Evolutionary conservation across 2,888 invertebrate genomes (phyloP), one percentile per base, ranked within the genome.

Genomic region (Pristionchus mayeri): DNA sequence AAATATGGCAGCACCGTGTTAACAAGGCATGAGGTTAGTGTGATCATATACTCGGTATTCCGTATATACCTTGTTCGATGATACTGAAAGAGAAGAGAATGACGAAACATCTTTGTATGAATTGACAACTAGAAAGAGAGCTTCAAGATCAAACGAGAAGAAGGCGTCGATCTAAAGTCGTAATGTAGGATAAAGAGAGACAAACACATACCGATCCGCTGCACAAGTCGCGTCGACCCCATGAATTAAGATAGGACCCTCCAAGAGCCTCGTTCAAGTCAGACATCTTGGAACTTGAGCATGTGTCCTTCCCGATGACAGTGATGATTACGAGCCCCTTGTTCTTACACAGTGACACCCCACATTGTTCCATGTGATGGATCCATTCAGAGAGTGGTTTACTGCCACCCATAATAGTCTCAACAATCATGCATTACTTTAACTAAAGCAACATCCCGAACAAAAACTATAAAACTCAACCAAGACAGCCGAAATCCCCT

Each of bases 241-340:
- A 80, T 2, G 80, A 54, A 57, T 16, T 37, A 0, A 80, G 57
- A 37, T 57, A 80, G 2, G 24, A 37, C 9, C 80, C 80, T n/a
- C 48, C 48, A 18, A 80, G 57, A 24, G 80, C 80, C 3, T 80
- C 57, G 24, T 80, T 80, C 34, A 80, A 21, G n/a, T 80, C 80
- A n/a, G 44, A 50, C 1, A 37, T 16, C 24, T 80, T 80, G 6
- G 80, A 37, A 7, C 40, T 34, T 3, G 52, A 52, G n/a, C 34
- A 50, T 3, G 80, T 37, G 30, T 80, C 80, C 40, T 80, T 80
- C 21, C 80, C 80, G n/a, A 80, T 34, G 13, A 80, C 57, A 24
- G 80, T 40, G 6, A 80, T 37, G 24, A 80, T 30, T 37, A 80
- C 54, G 1, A 80, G 18, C 37, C 57, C 80, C 13, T 52, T 80